These are phyloP conservation scores for Slavum lentiscoides DNA, from an alignment of 2,888 invertebrate genomes.

Conservation along the genomic window DNA sequence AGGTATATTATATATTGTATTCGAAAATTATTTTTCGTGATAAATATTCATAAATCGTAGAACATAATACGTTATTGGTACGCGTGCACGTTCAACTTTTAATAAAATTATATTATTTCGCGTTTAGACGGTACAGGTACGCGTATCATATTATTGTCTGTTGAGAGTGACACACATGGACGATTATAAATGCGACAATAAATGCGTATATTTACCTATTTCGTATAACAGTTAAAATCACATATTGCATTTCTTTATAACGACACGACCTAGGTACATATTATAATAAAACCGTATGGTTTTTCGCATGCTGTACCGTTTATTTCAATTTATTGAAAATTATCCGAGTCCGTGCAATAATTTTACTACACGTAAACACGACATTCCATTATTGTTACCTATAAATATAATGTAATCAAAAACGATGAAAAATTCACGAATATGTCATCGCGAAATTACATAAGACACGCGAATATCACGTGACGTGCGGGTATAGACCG, in stretches of 20 bases:
- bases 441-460: conserved; percentile 17
- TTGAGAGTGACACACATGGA: neutral
- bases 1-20: neutral
- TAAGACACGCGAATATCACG: neutral
- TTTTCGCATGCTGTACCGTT: conserved; percentile 1
- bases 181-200: too few relatives aligned
- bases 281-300: conserved; percentile 37
- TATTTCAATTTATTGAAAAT: conserved; percentile 49
- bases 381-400: conserved; percentile 11
- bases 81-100: conserved; percentile 24
- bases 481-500: neutral
- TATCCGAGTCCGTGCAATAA: conserved; percentile 18
- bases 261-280: conserved; percentile 42
- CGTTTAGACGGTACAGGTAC: conserved; percentile 1
- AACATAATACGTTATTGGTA: neutral
- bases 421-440: neutral
- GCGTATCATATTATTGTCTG: too few relatives aligned
- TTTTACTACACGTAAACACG: conserved; percentile 42
- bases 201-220: conserved; percentile 21
- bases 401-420: neutral
- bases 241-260: conserved; percentile 15
- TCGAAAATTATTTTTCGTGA: neutral
- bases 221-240: neutral
- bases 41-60: neutral
- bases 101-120: conserved; percentile 11